These are phyloP conservation scores for Ovibos moschatus DNA, from an alignment of 2,113 vertebrate genomes.

Conservation along the genomic window DNA sequence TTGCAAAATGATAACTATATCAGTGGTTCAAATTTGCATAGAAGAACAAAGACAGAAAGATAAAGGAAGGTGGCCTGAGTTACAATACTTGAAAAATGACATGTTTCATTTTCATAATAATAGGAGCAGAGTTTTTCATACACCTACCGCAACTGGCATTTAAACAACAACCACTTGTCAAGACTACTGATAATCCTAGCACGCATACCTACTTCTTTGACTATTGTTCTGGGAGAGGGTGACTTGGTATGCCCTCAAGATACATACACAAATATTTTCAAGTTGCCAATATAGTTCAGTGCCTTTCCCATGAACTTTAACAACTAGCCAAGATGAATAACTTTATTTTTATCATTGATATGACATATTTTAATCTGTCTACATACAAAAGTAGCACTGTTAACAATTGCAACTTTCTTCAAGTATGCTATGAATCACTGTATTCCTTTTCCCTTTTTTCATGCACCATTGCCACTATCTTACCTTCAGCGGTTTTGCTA, in stretches of 20 bases:
- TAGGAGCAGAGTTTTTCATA: constrained; percentile 1
- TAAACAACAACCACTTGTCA: constrained; percentile 39
- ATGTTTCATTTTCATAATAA: constrained; percentile 42
- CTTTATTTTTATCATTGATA: constrained; percentile 82
- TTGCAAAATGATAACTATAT: constrained; percentile 3
- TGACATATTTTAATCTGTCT: constrained; percentile 86
- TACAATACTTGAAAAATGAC: constrained; percentile 40
- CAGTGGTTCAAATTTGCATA: not conserved
- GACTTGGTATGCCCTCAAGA: constrained; percentile 54
- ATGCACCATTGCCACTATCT: constrained; percentile 90
- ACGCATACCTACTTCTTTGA: constrained; percentile 8
- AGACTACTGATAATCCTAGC: constrained; percentile 9
- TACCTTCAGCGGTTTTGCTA: constrained; percentile 90
- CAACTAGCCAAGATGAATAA: constrained; percentile 79
- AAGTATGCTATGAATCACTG: constrained; percentile 84
- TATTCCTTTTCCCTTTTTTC: constrained; percentile 82
- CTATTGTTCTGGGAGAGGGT: constrained; percentile 37
- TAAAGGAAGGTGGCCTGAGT: not conserved
- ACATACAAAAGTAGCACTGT: constrained; percentile 80
- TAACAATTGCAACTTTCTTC: constrained; percentile 86
- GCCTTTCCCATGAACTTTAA: constrained; percentile 74
- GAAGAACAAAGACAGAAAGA: constrained; percentile 50
- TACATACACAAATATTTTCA: constrained; percentile 63
- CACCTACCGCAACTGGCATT: constrained; percentile 20
- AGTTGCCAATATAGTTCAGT: constrained; percentile 62